These are phyloP conservation scores for Lithosia quadra DNA, from an alignment of 2,888 invertebrate species.

Conservation along the genomic window DNA sequence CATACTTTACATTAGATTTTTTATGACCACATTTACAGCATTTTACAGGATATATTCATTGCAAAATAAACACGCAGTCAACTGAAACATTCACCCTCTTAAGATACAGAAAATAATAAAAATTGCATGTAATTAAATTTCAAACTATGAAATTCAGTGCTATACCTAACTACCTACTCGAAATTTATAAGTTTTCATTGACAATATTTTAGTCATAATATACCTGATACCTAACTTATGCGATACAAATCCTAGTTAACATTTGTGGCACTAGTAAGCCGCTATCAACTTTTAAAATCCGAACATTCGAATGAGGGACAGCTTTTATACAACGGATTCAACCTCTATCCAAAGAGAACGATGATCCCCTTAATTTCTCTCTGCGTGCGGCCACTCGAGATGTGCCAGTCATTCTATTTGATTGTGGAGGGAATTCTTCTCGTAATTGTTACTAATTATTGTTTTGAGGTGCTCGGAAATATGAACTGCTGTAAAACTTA, in stretches of 20 bases:
- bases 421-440: slow-evolving; percentile 80
- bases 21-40: no score
- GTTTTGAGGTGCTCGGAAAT: slow-evolving; percentile 74
- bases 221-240: no score
- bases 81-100: no score
- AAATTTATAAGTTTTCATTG: background rate
- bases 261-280: background rate
- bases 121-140: no score
- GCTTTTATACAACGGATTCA: slow-evolving; percentile 52
- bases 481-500: slow-evolving; percentile 58
- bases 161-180: no score
- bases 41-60: no score
- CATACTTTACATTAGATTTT: no score
- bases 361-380: slow-evolving; percentile 70
- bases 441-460: slow-evolving; percentile 85
- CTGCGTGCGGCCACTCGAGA: slow-evolving; percentile 82
- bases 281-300: slow-evolving; percentile 62
- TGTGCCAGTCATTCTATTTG: slow-evolving; percentile 84
- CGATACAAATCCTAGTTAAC: background rate
- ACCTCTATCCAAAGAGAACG: slow-evolving; percentile 58
- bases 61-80: no score
- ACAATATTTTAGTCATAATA: background rate
- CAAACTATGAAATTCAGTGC: background rate
- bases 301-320: slow-evolving; percentile 55
- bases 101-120: no score